phyloP scores from a whole-genome alignment of 1,140 invertebrate genomes.

The Paralvinella palmiformis region DNA sequence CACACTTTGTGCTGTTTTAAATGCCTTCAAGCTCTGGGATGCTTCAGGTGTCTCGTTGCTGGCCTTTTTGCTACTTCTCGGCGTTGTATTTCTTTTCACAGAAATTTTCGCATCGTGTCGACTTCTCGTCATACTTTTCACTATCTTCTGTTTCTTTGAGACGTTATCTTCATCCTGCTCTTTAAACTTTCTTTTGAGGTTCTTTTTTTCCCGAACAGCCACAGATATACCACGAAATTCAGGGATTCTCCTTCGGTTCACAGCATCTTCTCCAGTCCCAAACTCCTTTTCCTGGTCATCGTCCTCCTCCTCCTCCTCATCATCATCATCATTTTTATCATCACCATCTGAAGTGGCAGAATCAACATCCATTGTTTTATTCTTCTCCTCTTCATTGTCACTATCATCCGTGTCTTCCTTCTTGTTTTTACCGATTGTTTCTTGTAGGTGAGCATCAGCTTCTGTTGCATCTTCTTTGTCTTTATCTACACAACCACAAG shows the following conservation, averaged over 20 bases:
- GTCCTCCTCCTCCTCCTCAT: slow-evolving; percentile 1
- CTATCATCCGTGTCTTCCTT: neutral
- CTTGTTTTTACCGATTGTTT: neutral
- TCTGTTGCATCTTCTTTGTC: neutral
- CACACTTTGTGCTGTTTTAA: too few relatives aligned
- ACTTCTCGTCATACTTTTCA: neutral
- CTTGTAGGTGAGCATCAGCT: neutral
- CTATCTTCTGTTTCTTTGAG: neutral
- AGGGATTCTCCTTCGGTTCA: neutral
- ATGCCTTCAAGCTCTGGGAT: too few relatives aligned
- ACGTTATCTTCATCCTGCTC: neutral
- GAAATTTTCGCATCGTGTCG: neutral
- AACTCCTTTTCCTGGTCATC: neutral
- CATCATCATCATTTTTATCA: slow-evolving; percentile 2
- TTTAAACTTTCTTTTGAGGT: neutral
- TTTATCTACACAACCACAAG: neutral
- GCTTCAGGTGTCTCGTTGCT: too few relatives aligned
- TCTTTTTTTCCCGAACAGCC: neutral
- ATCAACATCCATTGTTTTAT: neutral
- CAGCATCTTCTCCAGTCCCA: neutral
- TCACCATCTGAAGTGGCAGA: neutral
- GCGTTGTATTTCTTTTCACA: neutral
- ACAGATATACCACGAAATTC: neutral
- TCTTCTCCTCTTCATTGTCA: neutral
- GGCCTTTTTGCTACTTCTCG: neutral